Conservation (phyloP, 2,113 vertebrate species). For the Pseudorectes ferrugineus region DNA sequence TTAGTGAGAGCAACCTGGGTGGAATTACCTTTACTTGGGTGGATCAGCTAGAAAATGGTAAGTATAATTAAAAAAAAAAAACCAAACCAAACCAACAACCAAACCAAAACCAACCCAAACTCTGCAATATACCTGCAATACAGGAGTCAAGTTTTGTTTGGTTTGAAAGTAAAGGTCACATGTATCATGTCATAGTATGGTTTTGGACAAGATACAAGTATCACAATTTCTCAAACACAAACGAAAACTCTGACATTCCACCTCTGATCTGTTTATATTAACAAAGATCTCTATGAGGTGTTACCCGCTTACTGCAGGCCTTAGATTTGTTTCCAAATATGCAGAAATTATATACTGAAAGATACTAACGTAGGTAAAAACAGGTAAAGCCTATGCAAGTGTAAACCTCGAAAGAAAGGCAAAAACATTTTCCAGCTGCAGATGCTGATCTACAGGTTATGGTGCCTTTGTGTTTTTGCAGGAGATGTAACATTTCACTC, state of each 20-base stretch:
- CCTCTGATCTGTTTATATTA: neutral
- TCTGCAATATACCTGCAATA: neutral
- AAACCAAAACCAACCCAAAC: neutral
- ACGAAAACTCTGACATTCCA: neutral
- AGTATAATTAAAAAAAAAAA: neutral
- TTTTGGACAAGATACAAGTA: neutral
- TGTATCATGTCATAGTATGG: neutral
- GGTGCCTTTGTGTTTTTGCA: slow-evolving; percentile 51
- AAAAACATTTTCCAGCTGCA: neutral
- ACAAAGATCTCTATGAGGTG: neutral
- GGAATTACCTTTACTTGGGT: slow-evolving; percentile 99
- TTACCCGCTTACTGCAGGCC: neutral
- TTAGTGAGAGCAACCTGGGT: slow-evolving; percentile 95
- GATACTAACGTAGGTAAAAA: neutral
- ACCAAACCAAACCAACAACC: neutral
- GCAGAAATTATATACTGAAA: neutral
- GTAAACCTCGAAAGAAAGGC: neutral
- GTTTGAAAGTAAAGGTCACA: neutral
- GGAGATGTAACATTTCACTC: slow-evolving; percentile 91
- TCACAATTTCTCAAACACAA: neutral
- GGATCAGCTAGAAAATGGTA: slow-evolving; percentile 86
- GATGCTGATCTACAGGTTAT: neutral
- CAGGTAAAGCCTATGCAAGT: neutral
- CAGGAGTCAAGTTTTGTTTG: neutral
- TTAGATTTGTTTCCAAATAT: neutral